phyloP scores from a whole-genome alignment of 53 echinoderm and acorn worm species.

The Holothuria scabra region DNA sequence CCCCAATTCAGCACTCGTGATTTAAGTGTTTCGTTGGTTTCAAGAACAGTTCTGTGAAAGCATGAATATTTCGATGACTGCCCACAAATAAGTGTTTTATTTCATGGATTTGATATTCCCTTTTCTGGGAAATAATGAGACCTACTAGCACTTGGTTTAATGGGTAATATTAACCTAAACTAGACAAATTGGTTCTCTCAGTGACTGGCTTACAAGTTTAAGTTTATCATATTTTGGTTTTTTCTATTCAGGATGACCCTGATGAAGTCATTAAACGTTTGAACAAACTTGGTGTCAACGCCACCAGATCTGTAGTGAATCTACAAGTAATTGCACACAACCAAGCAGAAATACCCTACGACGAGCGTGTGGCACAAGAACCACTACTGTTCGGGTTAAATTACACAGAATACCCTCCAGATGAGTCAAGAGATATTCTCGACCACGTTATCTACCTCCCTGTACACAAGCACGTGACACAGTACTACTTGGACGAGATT shows the following conservation, averaged over 20 bases:
- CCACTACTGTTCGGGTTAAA: slow-evolving; percentile 47
- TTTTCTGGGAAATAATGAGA: too few species aligned
- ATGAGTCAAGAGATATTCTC: slow-evolving; percentile 72
- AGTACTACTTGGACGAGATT: slow-evolving; percentile 78
- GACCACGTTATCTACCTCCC: slow-evolving; percentile 91
- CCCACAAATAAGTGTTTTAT: too few species aligned
- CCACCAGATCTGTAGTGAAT: slow-evolving; percentile 67
- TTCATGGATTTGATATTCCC: too few species aligned
- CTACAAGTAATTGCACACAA: slow-evolving; percentile 59
- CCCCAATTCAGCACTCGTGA: too few species aligned
- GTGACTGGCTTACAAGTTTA: too few species aligned
- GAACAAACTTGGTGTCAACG: slow-evolving; percentile 81
- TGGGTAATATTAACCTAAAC: too few species aligned
- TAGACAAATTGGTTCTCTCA: too few species aligned
- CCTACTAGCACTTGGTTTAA: too few species aligned
- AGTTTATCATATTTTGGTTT: too few species aligned
- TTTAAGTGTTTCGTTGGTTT: too few species aligned
- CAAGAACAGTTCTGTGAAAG: too few species aligned
- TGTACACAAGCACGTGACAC: slow-evolving; percentile 83
- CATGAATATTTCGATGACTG: too few species aligned
- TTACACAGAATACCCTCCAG: slow-evolving; percentile 38
- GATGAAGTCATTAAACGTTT: slow-evolving; percentile 71
- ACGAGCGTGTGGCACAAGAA: slow-evolving; percentile 1
- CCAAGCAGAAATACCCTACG: background rate
- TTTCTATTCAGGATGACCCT: slow-evolving; percentile 73